Base-by-base conservation (phyloP, 2,113 vertebrate species). In the Callopanchax toddi region DNA sequence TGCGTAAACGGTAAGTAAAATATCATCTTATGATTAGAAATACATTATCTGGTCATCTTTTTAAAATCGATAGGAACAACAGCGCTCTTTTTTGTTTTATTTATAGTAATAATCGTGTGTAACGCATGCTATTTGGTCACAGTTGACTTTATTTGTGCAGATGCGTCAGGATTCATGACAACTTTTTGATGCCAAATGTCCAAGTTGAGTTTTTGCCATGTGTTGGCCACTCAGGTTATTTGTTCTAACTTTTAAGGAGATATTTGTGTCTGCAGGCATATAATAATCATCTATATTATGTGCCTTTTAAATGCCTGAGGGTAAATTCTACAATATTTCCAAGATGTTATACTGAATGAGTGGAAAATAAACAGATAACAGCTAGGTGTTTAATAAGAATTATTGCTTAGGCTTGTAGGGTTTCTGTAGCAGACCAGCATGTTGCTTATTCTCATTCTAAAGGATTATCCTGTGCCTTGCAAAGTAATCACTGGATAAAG, bases 401-500 rank as follows among this genome's bases (percentile, higher is more conserved):
- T 50, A 54, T 53, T 74, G 58, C 74, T 58, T 76, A 63, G 67
- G 8, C 39, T 17, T 44, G 51, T 37, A 58, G 53, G 20, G 74
- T 79, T 80, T 86, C 79, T 83, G 45, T 87, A 76, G 79, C 84
- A 84, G 57, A 67, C 82, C n/a, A 80, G 73, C 79, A n/a, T 80
- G 71, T 88, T 82, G 83, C 78, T 89, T 84, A 88, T 85, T 86
- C 82, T 87, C 73, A 79, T 78, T 78, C 73, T 68, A 60, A 82
- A 79, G 86, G 89, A 91, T 91, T 89, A 91, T 89, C 89, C 77
- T 57, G 49, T 73, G 76, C 76, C 46, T 71, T 89, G 71, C 76
- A 78, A 70, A 86, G 87, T 89, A 89, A 87, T 89, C 83, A 89
- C 71, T 58, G 76, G 87, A 88, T 89, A 84, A 89, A 72, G 74